Evolutionary conservation across 2,888 invertebrate species (phyloP).

Genomic region (Callimorpha dominula): DNA sequence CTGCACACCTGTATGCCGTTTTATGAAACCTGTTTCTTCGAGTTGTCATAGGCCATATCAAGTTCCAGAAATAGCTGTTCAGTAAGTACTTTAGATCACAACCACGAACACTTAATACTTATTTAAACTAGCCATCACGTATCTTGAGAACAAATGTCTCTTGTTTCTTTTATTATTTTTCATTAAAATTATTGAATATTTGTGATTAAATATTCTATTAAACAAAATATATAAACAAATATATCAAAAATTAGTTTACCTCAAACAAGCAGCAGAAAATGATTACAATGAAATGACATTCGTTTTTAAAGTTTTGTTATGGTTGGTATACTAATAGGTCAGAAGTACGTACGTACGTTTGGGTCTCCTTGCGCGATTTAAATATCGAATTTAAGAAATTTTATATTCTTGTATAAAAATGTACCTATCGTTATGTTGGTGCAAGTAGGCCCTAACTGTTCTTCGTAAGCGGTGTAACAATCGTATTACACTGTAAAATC

Average conservation of each 20-base stretch:
- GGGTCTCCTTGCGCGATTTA: not conserved
- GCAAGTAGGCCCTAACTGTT: not conserved
- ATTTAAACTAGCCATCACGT: not conserved
- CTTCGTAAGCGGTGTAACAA: not conserved
- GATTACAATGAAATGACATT: not conserved
- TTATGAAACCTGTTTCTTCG: conserved; percentile 82
- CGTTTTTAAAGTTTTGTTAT: not conserved
- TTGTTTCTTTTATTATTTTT: not conserved
- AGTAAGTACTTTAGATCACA: conserved; percentile 73
- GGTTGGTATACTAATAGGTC: not conserved
- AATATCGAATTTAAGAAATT: not conserved
- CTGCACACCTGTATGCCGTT: conserved; percentile 85
- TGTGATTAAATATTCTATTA: not conserved
- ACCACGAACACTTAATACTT: conserved; percentile 7
- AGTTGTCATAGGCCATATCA: conserved; percentile 76
- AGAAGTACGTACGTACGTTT: not conserved
- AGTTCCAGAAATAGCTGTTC: conserved; percentile 82
- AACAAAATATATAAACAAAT: too few species aligned
- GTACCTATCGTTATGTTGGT: not conserved
- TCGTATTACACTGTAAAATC: not conserved
- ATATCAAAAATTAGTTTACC: too few species aligned
- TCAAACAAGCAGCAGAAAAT: too few species aligned
- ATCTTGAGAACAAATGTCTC: not conserved
- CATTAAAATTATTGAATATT: not conserved
- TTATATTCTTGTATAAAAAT: not conserved